phyloP scores from a whole-genome alignment of 2,888 invertebrate genomes.

The Ochlodes sylvanus region DNA sequence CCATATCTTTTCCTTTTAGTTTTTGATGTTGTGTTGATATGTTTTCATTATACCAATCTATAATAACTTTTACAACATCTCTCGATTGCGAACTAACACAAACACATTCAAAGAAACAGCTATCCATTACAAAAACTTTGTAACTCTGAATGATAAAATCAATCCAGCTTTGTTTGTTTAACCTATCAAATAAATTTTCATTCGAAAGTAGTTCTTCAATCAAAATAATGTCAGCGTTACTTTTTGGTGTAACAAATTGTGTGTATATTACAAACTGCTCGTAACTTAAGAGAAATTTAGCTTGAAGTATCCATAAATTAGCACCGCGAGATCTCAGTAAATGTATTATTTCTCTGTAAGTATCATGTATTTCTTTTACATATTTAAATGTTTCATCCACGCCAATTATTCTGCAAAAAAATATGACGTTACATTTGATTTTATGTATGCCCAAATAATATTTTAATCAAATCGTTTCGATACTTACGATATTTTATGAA shows the following conservation, averaged over 20 bases:
- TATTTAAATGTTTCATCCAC: constrained; percentile 64
- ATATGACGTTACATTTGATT: not conserved
- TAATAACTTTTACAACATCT: constrained; percentile 65
- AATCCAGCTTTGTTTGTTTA: constrained; percentile 84
- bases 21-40: constrained; percentile 58
- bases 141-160: constrained; percentile 87
- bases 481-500: constrained; percentile 67
- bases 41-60: constrained; percentile 71
- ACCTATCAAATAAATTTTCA: constrained; percentile 59
- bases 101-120: constrained; percentile 77
- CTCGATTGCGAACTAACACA: constrained; percentile 65
- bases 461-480: not conserved
- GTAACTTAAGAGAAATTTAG: constrained; percentile 69
- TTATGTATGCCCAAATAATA: too few relatives aligned
- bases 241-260: constrained; percentile 61
- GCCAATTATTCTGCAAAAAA: constrained; percentile 56
- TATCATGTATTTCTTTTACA: constrained; percentile 72
- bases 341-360: constrained; percentile 67
- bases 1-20: constrained; percentile 52
- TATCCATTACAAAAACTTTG: constrained; percentile 82
- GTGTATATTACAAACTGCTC: constrained; percentile 69
- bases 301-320: constrained; percentile 64
- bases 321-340: constrained; percentile 69
- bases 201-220: constrained; percentile 60
- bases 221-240: constrained; percentile 65